phyloP scores from a whole-genome alignment of 92 coral and sea anemone genomes.

The Umimayanthus kanabou region DNA sequence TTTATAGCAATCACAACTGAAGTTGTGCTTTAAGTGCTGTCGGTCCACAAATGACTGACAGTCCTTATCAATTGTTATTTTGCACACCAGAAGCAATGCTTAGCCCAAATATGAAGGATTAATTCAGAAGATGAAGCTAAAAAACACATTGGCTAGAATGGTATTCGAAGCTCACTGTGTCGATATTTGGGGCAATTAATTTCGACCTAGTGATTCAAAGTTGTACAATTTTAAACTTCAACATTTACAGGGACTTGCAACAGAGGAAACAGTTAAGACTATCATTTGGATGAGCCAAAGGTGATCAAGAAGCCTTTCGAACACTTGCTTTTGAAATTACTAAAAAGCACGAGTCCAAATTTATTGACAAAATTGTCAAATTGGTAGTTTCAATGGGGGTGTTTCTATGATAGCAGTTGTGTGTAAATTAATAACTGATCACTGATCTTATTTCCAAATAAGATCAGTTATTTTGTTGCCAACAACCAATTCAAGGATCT shows the following conservation, averaged over 20 bases:
- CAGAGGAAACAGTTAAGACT: conserved; percentile 35
- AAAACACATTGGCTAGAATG: background rate
- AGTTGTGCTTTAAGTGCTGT: conserved; percentile 28
- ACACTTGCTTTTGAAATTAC: too few species aligned
- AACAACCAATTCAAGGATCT: too few species aligned
- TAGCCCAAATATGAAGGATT: background rate
- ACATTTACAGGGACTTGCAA: conserved; percentile 57
- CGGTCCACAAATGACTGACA: conserved; percentile 8
- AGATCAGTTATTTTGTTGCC: too few species aligned
- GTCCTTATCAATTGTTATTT: conserved; percentile 1
- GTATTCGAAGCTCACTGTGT: conserved; percentile 52
- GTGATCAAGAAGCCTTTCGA: too few species aligned
- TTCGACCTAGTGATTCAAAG: conserved; percentile 43
- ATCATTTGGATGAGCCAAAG: too few species aligned
- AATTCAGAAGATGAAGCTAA: background rate
- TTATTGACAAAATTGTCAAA: too few species aligned
- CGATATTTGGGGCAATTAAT: conserved; percentile 57
- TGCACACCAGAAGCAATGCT: conserved; percentile 3
- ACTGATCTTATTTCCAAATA: too few species aligned
- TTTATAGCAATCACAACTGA: too few species aligned
- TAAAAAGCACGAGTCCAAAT: too few species aligned
- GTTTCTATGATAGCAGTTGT: too few species aligned
- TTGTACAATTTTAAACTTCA: conserved; percentile 16
- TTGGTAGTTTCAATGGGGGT: too few species aligned
- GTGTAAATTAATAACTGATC: too few species aligned